Base-by-base conservation (phyloP, 2,888 invertebrate genomes). In the Spisula subtruncata region DNA sequence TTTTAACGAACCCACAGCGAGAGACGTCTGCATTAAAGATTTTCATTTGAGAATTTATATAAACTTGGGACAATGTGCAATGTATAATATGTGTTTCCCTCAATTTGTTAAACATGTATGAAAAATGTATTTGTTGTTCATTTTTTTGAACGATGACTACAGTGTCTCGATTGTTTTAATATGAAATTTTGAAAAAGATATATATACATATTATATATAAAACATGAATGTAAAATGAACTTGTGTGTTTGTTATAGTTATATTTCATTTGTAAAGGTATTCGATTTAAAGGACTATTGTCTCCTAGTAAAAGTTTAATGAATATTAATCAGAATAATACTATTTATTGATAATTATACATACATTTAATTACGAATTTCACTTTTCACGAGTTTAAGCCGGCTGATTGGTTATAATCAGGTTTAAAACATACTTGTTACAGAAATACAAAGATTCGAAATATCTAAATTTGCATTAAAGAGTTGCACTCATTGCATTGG, bases 1-100 rank as follows among this genome's bases (percentile, higher is more conserved):
- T 91, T 91, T 89, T 85, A 86, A 89, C 92, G 71, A 60, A 85
- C 88, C 56, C 56, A 84, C 80, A 41, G 41, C 84, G 84, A 56
- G 84, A 60, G 88, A 75, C 35, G 75, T 32, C 80, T 88, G 88
- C 87, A 89, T 88, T 88, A 89, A 89, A 75, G 56, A 80, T 88
- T 85, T 41, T 81, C 54, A 81, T 89, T 81, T 81, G 71, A 46
- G 71, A 84, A 75, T n/a, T n/a, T n/a, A n/a, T 54, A 32, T 60
- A 32, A 41, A n/a, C 48, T 18, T 81, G 85, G 85, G 85, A 80
- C 80, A 86, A 83, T 85, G 85, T 85, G 83, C 82, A 90, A 87
- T 86, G 51, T 48, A 32, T 41, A 54, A 85, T 46, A 14, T 79
- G 41, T 41, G 41, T 51, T 80, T 80, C 81, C 51, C 81, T 60